Evolutionary conservation across 2,113 vertebrate species (phyloP).

Genomic region (Limnothrissa miodon): DNA sequence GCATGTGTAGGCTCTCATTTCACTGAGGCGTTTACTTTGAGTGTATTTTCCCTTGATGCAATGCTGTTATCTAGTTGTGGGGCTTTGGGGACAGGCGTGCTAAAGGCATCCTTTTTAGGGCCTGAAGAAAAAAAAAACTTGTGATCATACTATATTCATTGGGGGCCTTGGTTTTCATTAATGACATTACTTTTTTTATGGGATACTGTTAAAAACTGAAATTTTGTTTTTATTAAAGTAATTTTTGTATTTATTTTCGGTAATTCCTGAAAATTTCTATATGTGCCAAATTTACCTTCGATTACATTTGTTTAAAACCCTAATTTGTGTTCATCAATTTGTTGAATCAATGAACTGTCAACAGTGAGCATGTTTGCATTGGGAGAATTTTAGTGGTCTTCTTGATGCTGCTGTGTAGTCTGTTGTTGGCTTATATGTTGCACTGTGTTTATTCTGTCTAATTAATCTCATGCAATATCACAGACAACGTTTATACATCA

Average conservation of each 20-base stretch:
- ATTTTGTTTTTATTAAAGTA: background rate
- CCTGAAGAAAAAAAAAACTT: background rate
- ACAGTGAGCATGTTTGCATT: background rate
- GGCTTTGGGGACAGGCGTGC: background rate
- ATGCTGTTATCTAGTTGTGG: background rate
- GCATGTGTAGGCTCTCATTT: background rate
- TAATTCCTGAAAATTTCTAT: conserved; percentile 15
- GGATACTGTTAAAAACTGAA: background rate
- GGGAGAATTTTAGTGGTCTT: background rate
- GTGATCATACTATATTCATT: background rate
- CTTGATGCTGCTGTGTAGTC: background rate
- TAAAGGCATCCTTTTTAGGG: background rate
- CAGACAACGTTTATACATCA: too few relatives aligned
- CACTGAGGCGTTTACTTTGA: background rate
- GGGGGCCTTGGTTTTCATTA: conserved; percentile 1
- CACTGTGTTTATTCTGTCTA: background rate
- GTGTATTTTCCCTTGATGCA: background rate
- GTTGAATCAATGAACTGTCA: background rate
- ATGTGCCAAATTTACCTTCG: conserved; percentile 24
- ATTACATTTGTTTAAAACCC: background rate
- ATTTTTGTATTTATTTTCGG: conserved; percentile 31
- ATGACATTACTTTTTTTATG: background rate
- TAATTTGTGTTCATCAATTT: background rate
- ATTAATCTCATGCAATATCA: background rate
- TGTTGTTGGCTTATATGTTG: background rate